Evolutionary conservation across 2,113 vertebrate genomes (phyloP).

Genomic region (Caretta caretta): DNA sequence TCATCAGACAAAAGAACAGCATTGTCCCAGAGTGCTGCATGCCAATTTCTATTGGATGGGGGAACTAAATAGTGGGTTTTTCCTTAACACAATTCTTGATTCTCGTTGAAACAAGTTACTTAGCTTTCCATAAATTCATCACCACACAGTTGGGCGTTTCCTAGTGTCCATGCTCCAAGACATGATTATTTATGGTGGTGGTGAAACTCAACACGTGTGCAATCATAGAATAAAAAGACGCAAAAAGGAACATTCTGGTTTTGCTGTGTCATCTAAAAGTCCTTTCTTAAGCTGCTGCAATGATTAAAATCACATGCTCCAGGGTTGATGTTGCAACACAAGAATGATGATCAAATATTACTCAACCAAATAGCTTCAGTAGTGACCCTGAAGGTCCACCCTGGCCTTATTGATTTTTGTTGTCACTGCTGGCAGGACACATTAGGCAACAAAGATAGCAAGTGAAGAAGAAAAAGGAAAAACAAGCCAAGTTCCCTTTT

Average conservation of each 20-base stretch:
- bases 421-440: not conserved
- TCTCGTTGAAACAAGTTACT: constrained; percentile 9
- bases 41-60: not conserved
- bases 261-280: constrained; percentile 3
- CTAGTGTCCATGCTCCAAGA: constrained; percentile 17
- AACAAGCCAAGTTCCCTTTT: not conserved
- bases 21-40: not conserved
- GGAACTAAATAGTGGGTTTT: constrained; percentile 21
- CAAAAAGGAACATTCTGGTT: not conserved
- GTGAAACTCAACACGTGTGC: constrained; percentile 3
- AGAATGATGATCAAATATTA: not conserved
- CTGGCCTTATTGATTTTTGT: not conserved
- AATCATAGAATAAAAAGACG: not conserved
- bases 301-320: not conserved
- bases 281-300: constrained; percentile 23
- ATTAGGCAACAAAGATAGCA: not conserved
- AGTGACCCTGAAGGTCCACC: not conserved
- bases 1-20: not conserved
- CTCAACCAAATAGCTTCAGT: not conserved
- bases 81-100: not conserved
- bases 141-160: constrained; percentile 24
- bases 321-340: not conserved
- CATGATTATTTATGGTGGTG: constrained; percentile 9
- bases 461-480: not conserved
- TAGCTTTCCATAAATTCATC: constrained; percentile 38